Evolutionary conservation across 2,888 invertebrate genomes (phyloP).

Genomic region (Uloborus plumipes): DNA sequence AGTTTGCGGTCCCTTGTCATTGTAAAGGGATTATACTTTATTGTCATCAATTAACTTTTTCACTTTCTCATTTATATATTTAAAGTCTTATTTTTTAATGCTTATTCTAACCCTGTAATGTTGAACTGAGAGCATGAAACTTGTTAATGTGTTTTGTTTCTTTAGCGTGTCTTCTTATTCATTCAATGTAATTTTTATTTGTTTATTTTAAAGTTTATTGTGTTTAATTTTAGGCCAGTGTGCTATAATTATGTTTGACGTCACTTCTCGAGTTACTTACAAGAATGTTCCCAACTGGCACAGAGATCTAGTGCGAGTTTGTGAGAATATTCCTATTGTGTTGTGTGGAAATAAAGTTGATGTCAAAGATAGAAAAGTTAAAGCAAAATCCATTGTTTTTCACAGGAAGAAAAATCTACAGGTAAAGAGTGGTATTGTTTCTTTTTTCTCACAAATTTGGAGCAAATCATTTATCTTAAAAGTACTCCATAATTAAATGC

Average conservation of each 20-base stretch:
- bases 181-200: neutral
- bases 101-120: too few species aligned
- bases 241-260: conserved; percentile 99
- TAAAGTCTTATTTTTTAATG: too few species aligned
- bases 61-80: too few species aligned
- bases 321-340: conserved; percentile 99
- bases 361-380: conserved; percentile 99
- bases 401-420: conserved; percentile 99
- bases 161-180: too few species aligned
- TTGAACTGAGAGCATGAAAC: too few species aligned
- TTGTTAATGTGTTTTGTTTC: too few species aligned
- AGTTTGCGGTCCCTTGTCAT: too few species aligned
- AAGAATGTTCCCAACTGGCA: conserved; percentile 99
- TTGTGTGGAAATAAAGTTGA: conserved; percentile 99
- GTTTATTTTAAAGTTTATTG: neutral
- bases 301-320: conserved; percentile 97
- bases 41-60: too few species aligned
- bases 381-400: conserved; percentile 99
- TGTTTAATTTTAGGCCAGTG: conserved; percentile 74
- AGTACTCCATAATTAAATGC: too few species aligned
- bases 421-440: conserved; percentile 68
- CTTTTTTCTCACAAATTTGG: neutral
- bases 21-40: too few species aligned
- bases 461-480: neutral
- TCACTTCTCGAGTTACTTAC: conserved; percentile 98